Evolutionary conservation across 2,113 vertebrate genomes (phyloP), one percentile per base, ranked within the genome.

Genomic region (Eclectus roratus): DNA sequence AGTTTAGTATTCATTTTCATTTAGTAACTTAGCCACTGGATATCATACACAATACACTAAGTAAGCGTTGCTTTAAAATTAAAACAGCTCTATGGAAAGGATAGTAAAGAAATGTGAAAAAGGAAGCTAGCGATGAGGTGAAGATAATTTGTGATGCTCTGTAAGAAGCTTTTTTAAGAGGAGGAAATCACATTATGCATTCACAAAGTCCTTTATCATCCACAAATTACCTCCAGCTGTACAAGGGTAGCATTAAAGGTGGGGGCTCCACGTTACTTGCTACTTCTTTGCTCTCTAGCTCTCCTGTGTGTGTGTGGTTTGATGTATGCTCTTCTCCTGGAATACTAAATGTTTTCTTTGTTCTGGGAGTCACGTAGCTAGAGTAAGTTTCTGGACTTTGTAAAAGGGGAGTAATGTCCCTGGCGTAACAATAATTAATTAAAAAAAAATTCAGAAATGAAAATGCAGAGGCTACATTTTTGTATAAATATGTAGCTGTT

Each of bases 371-470:
- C 65, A 92, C 5, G 13, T n/a, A 91, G 74, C 71, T 83, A 55
- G 66, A 95, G 78, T 83, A 74, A 1, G 1, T 94, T 88, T 77
- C 72, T 2, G 1, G 43, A 70, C 82, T 90, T 87, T 84, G 46
- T 69, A 66, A 79, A 92, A 92, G 53, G 56, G 84, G 85, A 70
- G 50, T 89, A 61, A 85, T 52, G 47, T 85, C 69, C 35, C 58
- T 83, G 31, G 64, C 17, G 55, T 83, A 73, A 91, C 46, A 95
- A 77, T 81, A 97, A 95, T 92, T 89, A 94, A 91, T 80, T 73
- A 92, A 95, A 96, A 96, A 94, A 84, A 23, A 82, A 84, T 73
- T 92, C 72, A 92, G 90, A 95, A 93, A 95, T 21, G 65, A 83
- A 82, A 91, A 92, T 49, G n/a, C 33, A 88, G 68, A 79, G 68